phyloP scores from a whole-genome alignment of 2,113 vertebrate genomes.

The Tupaia tana region DNA sequence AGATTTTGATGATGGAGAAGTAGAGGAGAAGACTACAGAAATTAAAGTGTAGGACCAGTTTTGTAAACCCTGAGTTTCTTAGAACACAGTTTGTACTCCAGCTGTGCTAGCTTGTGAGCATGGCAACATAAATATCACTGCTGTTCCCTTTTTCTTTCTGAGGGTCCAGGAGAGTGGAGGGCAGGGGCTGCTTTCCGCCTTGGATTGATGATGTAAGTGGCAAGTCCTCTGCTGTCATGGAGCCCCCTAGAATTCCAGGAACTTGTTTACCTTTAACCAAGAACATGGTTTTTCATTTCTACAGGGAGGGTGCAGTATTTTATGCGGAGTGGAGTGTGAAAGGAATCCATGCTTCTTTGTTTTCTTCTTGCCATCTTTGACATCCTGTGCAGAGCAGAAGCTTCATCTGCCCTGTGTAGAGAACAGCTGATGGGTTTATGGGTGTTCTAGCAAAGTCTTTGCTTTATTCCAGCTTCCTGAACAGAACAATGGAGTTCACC shows the following conservation, averaged over 20 bases:
- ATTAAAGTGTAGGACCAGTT: neutral
- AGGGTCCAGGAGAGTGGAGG: neutral
- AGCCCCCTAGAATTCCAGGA: neutral
- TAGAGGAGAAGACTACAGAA: neutral
- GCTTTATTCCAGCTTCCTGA: constrained; percentile 3
- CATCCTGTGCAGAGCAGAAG: neutral
- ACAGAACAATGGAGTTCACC: neutral
- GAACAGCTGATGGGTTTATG: neutral
- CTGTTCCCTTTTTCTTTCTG: neutral
- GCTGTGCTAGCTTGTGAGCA: neutral
- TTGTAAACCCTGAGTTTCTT: neutral
- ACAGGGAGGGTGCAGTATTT: neutral
- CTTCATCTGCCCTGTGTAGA: neutral
- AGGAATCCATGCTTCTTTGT: rapidly evolving
- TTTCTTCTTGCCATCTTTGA: neutral
- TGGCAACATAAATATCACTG: rapidly evolving
- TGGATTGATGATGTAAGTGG: neutral
- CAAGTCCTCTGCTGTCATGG: neutral
- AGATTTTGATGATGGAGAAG: neutral
- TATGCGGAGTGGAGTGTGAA: neutral
- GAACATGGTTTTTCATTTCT: neutral
- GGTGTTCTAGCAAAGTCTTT: neutral
- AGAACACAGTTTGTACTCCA: neutral
- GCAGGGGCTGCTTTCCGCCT: neutral
- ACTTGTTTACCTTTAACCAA: neutral